Conservation (phyloP, 2,113 vertebrate species). For the Siphamia tubifer region DNA sequence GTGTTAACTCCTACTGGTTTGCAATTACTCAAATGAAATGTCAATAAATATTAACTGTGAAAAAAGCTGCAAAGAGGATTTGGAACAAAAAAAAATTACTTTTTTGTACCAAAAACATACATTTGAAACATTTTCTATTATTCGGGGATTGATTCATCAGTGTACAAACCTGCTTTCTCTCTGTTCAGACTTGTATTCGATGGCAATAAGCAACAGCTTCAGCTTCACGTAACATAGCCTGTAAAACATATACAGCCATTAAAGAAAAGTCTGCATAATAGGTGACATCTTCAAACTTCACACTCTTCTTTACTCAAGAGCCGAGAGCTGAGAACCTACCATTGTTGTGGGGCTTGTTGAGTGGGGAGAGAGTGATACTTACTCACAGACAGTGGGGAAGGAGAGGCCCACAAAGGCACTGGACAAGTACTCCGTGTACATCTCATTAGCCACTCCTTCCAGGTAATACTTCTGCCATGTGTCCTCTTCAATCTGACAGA, state of each 20-base stretch:
- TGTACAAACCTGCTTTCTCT: constrained; percentile 95
- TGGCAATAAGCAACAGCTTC: constrained; percentile 98
- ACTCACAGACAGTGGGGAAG: constrained; percentile 98
- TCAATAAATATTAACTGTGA: not conserved
- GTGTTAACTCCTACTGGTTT: not conserved
- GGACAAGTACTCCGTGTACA: constrained; percentile 99
- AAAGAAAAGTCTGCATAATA: not conserved
- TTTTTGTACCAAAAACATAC: not conserved
- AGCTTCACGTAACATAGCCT: constrained; percentile 98
- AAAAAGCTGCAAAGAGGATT: constrained; percentile 24
- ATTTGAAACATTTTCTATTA: not conserved
- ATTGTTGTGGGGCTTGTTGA: constrained; percentile 20
- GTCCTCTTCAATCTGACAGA: constrained; percentile 95
- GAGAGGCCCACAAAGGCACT: constrained; percentile 99
- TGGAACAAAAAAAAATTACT: not conserved
- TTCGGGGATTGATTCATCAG: constrained; percentile 3
- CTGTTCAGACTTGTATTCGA: constrained; percentile 98
- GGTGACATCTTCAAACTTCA: not conserved
- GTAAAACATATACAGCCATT: constrained; percentile 55
- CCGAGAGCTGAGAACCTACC: constrained; percentile 27
- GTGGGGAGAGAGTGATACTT: constrained; percentile 79
- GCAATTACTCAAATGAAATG: not conserved
- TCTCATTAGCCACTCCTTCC: constrained; percentile 99
- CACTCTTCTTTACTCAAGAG: no score
- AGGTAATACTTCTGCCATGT: constrained; percentile 99